Percentiles rank a stretch among this genome's conserved stretches.
Evolutionary conservation across 37 sponge, comb jelly and placozoan genomes (phyloP).

Genomic region (Beroe forskalii): DNA sequence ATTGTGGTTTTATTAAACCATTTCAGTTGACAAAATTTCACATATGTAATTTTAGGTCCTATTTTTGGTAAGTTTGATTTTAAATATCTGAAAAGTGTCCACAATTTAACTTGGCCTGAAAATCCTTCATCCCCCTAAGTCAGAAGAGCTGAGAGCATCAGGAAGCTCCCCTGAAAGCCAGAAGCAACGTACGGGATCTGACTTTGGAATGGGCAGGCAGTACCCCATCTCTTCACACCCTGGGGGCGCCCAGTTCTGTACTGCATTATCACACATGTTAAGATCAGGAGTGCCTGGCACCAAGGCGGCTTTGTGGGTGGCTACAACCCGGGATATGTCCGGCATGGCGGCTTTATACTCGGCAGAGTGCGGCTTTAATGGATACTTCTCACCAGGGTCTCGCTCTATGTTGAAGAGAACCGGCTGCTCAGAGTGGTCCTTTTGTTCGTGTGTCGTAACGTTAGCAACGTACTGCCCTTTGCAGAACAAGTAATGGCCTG

Average conservation of each 20-base stretch:
- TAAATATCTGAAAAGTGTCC: no score
- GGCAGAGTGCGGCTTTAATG: background rate
- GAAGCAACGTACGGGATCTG: conserved; percentile 68
- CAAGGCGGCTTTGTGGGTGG: conserved; percentile 68
- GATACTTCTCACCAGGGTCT: conserved; percentile 86
- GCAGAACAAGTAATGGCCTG: conserved; percentile 67
- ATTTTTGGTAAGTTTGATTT: no score
- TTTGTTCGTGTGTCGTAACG: conserved; percentile 74
- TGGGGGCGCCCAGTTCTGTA: conserved; percentile 85
- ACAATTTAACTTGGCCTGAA: no score
- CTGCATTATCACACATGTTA: conserved; percentile 78
- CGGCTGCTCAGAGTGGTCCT: conserved; percentile 66
- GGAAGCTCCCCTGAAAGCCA: no score
- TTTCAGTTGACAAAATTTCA: no score
- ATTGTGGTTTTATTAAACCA: no score
- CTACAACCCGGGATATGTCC: conserved; percentile 34
- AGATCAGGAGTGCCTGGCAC: conserved; percentile 72
- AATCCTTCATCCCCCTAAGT: no score
- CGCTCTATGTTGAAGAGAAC: conserved; percentile 73
- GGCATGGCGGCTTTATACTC: conserved; percentile 31
- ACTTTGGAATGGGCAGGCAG: conserved; percentile 72
- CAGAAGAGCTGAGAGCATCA: no score
- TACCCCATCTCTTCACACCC: conserved; percentile 75
- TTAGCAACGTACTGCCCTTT: conserved; percentile 73
- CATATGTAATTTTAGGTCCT: no score